Percentiles rank a stretch among this genome's conserved stretches.
phyloP scores from a whole-genome alignment of 2,113 vertebrate species.

The Odocoileus virginianus region DNA sequence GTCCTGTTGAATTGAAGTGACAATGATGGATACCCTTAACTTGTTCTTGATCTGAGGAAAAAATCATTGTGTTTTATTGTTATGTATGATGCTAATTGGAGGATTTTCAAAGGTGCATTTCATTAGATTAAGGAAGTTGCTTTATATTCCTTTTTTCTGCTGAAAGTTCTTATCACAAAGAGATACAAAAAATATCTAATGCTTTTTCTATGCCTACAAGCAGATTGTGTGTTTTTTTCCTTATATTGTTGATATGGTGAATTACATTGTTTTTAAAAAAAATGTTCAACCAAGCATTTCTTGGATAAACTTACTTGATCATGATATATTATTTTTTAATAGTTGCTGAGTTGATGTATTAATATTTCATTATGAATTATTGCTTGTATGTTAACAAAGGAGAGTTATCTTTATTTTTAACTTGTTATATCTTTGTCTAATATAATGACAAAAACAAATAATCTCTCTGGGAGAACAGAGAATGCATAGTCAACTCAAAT shows the following conservation, averaged over 20 bases:
- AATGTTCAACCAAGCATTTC: background rate
- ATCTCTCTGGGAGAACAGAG: background rate
- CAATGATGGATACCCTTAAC: background rate
- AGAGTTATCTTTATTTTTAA: background rate
- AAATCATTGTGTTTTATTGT: background rate
- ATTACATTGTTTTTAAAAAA: background rate
- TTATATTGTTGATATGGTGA: background rate
- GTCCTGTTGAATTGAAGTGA: background rate
- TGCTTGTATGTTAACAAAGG: background rate
- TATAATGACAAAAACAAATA: background rate
- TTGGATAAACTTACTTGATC: background rate
- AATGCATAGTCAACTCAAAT: background rate
- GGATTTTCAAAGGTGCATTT: background rate
- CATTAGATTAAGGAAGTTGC: background rate
- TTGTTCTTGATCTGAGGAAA: background rate
- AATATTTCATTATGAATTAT: background rate
- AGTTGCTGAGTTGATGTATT: background rate
- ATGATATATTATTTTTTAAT: background rate
- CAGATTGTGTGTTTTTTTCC: background rate
- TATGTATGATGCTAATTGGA: background rate
- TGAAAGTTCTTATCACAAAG: background rate
- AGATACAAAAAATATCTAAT: background rate
- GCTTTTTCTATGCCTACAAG: background rate
- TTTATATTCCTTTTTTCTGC: background rate
- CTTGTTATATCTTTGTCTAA: background rate